Evolutionary conservation across 2,113 vertebrate genomes (phyloP).

Genomic region (Paraplagusia blochii): DNA sequence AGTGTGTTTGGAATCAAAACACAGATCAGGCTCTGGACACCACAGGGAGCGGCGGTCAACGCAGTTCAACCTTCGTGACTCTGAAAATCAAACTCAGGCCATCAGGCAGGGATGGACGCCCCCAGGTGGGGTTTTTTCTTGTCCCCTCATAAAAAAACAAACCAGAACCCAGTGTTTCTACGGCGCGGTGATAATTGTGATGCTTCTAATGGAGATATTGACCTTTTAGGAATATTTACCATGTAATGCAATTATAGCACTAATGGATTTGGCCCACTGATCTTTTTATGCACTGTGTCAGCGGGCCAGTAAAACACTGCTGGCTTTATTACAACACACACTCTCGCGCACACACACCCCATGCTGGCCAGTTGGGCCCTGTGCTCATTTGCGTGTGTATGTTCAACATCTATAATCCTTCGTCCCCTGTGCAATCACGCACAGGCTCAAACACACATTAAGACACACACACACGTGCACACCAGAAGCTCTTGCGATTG

Average conservation of each 20-base stretch:
- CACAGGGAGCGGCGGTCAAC: not conserved
- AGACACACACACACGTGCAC: conserved; percentile 43
- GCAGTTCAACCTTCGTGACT: conserved; percentile 11
- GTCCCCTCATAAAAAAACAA: conserved; percentile 28
- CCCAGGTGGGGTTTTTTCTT: conserved; percentile 27
- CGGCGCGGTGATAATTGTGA: conserved; percentile 51
- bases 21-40: not conserved
- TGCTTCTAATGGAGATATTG: conserved; percentile 67
- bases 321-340: conserved; percentile 69
- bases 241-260: conserved; percentile 75
- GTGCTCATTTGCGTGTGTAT: conserved; percentile 70
- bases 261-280: conserved; percentile 78
- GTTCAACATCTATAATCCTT: conserved; percentile 74
- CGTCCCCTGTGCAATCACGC: conserved; percentile 67
- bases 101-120: conserved; percentile 7
- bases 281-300: conserved; percentile 75
- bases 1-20: not conserved
- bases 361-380: conserved; percentile 60
- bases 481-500: conserved; percentile 58
- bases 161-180: conserved; percentile 38
- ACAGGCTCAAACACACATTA: conserved; percentile 33
- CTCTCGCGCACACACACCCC: conserved; percentile 12
- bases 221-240: conserved; percentile 73
- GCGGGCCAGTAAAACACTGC: conserved; percentile 73
- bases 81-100: conserved; percentile 19